phyloP scores from a whole-genome alignment of 2,797 vertebrate species.

The Trichosurus vulpecula region DNA sequence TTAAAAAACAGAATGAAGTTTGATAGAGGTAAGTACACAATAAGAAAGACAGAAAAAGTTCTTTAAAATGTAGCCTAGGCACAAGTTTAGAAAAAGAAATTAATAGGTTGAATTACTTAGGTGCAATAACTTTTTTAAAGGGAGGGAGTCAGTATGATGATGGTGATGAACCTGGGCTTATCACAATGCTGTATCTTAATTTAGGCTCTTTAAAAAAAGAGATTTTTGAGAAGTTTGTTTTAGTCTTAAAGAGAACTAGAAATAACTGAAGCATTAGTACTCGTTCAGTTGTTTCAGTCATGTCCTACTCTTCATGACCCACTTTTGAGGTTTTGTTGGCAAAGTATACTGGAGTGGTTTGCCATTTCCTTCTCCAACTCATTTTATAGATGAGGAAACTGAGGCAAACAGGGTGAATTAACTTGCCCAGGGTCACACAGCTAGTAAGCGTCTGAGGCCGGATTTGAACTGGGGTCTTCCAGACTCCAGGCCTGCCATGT shows the following conservation, averaged over 20 bases:
- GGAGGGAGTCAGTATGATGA: not conserved
- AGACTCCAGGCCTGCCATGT: not conserved
- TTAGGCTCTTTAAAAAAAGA: not conserved
- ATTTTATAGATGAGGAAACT: not conserved
- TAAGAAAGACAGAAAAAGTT: slow-evolving; percentile 23
- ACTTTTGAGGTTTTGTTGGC: not conserved
- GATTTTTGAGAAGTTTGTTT: not conserved
- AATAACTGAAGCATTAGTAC: not conserved
- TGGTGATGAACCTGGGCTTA: not conserved
- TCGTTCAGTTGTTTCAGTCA: no score
- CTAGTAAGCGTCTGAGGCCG: not conserved
- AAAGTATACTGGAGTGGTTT: not conserved
- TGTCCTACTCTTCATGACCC: no score
- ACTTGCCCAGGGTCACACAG: not conserved
- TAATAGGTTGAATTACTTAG: slow-evolving; percentile 5
- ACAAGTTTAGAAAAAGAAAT: slow-evolving; percentile 26
- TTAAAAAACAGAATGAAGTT: not conserved
- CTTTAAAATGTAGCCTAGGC: not conserved
- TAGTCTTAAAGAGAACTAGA: not conserved
- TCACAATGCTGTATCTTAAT: no score
- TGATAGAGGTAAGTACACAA: not conserved
- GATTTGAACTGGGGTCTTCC: not conserved
- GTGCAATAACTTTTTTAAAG: not conserved
- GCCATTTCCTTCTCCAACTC: not conserved
- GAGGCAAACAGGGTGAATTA: not conserved